Evolutionary conservation across 2,888 invertebrate genomes (phyloP).

Genomic region (Synergus umbraculus): DNA sequence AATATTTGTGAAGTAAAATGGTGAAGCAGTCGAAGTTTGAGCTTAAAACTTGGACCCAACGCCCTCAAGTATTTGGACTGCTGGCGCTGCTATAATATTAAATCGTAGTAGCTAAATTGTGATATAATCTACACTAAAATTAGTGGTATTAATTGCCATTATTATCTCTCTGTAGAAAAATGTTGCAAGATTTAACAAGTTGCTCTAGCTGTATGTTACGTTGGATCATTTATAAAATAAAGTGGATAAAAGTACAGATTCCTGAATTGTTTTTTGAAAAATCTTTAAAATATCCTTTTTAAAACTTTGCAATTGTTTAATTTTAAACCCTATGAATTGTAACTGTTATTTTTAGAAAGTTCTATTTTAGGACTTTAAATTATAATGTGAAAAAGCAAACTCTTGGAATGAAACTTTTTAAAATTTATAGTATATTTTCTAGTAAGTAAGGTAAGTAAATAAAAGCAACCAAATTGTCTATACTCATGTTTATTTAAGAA

Average conservation of each 20-base stretch:
- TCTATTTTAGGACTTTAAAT: too few relatives aligned
- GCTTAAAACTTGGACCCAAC: too few relatives aligned
- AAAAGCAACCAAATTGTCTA: background rate
- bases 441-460: background rate
- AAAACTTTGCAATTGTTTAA: too few relatives aligned
- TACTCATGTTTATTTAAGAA: slow-evolving; percentile 35
- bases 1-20: background rate
- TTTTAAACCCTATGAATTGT: too few relatives aligned
- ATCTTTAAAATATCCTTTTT: background rate
- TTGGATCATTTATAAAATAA: slow-evolving; percentile 31
- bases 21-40: too few relatives aligned
- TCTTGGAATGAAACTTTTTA: too few relatives aligned
- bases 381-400: too few relatives aligned
- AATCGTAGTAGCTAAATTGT: slow-evolving; percentile 34
- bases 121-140: slow-evolving; percentile 10
- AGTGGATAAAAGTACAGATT: background rate
- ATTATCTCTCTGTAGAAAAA: slow-evolving; percentile 31
- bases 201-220: slow-evolving; percentile 30
- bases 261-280: background rate
- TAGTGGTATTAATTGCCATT: slow-evolving; percentile 9
- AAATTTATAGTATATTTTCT: background rate
- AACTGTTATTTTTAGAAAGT: too few relatives aligned
- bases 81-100: slow-evolving; percentile 13
- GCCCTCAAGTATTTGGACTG: background rate
- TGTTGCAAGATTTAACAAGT: slow-evolving; percentile 8